Evolutionary conservation across 2,113 vertebrate genomes (phyloP), one percentile per base, ranked within the genome.

Genomic region (Cheilinus undulatus): DNA sequence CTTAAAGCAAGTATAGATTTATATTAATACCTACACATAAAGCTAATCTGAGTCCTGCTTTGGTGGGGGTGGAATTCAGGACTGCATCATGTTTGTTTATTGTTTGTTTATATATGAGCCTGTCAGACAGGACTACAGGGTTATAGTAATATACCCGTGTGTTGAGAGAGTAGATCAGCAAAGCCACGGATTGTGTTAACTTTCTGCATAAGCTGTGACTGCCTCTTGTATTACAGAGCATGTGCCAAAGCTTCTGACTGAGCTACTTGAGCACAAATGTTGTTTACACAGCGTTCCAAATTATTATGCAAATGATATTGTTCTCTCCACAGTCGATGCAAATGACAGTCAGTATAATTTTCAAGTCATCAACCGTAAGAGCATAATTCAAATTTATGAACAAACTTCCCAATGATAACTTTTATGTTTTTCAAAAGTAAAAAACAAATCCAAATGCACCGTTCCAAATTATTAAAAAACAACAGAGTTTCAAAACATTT

Each of bases 241-340:
- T n/a, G n/a, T n/a, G n/a, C n/a, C n/a, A n/a, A n/a, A n/a, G n/a
- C 5, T 22, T 49, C 57, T 42, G 46, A 71, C 26, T 10, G 53
- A 30, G 40, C 24, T 43, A 43, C 14, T 10, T 32, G 14, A 42
- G 36, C 36, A 40, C 36, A 40, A 19, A 43, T 36, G 40, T 60
- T 40, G 14, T 6, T 6, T 32, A 27, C 5, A 14, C 34, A 0
- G 7, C n/a, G n/a, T n/a, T n/a, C n/a, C n/a, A n/a, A n/a, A n/a
- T n/a, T n/a, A n/a, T n/a, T n/a, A n/a, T n/a, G n/a, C n/a, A n/a
- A n/a, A n/a, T n/a, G n/a, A n/a, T n/a, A n/a, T n/a, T n/a, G n/a
- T n/a, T n/a, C n/a, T n/a, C n/a, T n/a, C n/a, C n/a, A n/a, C n/a
- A n/a, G n/a, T n/a, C n/a, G n/a, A n/a, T n/a, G n/a, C n/a, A n/a